Percentiles rank a stretch among this genome's conserved stretches.
phyloP scores from a whole-genome alignment of 2,888 invertebrate species.

The Tenthredo distinguenda region DNA sequence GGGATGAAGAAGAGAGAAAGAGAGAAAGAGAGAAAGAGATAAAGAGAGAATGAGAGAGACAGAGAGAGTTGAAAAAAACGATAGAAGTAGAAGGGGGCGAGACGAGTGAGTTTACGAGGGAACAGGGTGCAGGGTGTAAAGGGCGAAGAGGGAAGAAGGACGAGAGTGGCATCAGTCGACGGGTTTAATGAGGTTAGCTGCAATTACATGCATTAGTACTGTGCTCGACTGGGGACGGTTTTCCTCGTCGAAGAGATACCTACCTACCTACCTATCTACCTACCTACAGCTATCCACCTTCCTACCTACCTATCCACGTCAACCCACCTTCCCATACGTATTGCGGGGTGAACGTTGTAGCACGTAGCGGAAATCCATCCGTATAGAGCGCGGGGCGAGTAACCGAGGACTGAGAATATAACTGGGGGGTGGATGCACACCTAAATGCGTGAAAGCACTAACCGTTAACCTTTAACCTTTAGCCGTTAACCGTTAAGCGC shows the following conservation, averaged over 20 bases:
- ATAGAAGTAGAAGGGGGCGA: conserved; percentile 35
- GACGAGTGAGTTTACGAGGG: conserved; percentile 52
- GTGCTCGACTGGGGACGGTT: conserved; percentile 23
- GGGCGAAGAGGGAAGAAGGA: conserved; percentile 67
- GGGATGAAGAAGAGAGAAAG: background rate
- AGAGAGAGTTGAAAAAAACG: conserved; percentile 53
- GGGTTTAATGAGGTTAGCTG: conserved; percentile 76
- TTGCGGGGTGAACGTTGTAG: background rate
- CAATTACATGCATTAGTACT: conserved; percentile 76
- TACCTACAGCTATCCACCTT: too few species aligned
- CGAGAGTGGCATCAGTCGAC: conserved; percentile 73
- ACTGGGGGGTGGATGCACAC: conserved; percentile 53
- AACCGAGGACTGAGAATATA: conserved; percentile 51
- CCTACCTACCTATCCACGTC: background rate
- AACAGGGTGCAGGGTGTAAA: conserved; percentile 47
- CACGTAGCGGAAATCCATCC: conserved; percentile 18
- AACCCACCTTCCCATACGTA: background rate
- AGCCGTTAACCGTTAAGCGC: conserved; percentile 26
- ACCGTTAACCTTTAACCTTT: conserved; percentile 60
- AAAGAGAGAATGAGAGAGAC: background rate
- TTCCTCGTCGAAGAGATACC: conserved; percentile 32
- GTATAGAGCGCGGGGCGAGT: background rate
- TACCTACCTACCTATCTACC: background rate
- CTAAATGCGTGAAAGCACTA: conserved; percentile 68
- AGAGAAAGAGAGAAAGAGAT: background rate